Evolutionary conservation across 2,797 vertebrate genomes (phyloP).

Genomic region (Xiphophorus birchmanni): DNA sequence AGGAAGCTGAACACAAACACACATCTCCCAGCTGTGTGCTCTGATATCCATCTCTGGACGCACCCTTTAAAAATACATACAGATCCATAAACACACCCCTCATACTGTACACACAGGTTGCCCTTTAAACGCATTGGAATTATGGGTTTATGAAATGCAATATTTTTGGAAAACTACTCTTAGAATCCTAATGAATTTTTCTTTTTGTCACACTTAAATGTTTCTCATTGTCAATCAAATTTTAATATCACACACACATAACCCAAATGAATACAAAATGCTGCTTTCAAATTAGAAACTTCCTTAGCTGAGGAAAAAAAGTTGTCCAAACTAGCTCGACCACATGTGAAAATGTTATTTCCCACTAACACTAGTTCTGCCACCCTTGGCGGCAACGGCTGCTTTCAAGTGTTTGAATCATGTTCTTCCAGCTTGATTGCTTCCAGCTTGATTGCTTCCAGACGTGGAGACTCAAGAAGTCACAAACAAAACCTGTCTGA

Average conservation of each 20-base stretch:
- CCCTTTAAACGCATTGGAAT: rapidly evolving
- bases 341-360: neutral
- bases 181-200: neutral
- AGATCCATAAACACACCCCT: conserved; percentile 29
- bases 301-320: neutral
- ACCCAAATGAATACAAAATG: neutral
- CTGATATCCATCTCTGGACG: conserved; percentile 74
- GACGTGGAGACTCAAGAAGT: neutral
- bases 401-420: neutral
- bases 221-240: neutral
- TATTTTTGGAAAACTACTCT: neutral
- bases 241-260: neutral
- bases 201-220: neutral
- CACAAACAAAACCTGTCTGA: neutral
- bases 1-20: conserved; percentile 47
- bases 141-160: neutral
- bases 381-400: neutral
- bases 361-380: neutral
- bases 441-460: neutral
- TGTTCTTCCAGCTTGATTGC: neutral
- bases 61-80: conserved; percentile 72
- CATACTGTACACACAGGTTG: conserved; percentile 4
- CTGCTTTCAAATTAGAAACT: neutral
- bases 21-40: conserved; percentile 57
- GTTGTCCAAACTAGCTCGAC: neutral